phyloP scores from a whole-genome alignment of 1,140 invertebrate genomes.

The silkworm (Bombyx mori) region ASM3026992v2 NC_085118.1:5191501-5192000 shows the following conservation, averaged over 20 bases:
- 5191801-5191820: constrained; percentile 17
- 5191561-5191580: constrained; percentile 33
- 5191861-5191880: constrained; percentile 7
- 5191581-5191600: constrained; percentile 42
- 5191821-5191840: constrained; percentile 20
- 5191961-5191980: constrained; percentile 71
- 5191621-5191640: constrained; percentile 47
- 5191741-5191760: constrained; percentile 36
- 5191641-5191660: constrained; percentile 68
- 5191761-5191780: constrained; percentile 52
- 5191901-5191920: constrained; percentile 15
- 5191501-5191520: constrained; percentile 25
- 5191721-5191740: constrained; percentile 20
- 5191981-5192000: constrained; percentile 52
- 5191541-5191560: constrained; percentile 27
- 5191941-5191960: constrained; percentile 54
- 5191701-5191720: constrained; percentile 42
- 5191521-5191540: constrained; percentile 27
- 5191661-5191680: constrained; percentile 65
- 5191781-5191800: constrained; percentile 27
- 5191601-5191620: constrained; percentile 57
- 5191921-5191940: constrained; percentile 18
- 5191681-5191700: constrained; percentile 43
- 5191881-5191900: neutral
- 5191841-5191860: constrained; percentile 21